Percentiles rank a stretch among this genome's conserved stretches.
Evolutionary conservation across 1,140 invertebrate species (phyloP).

Genomic region (Cyrtorhinus lividipennis): DNA sequence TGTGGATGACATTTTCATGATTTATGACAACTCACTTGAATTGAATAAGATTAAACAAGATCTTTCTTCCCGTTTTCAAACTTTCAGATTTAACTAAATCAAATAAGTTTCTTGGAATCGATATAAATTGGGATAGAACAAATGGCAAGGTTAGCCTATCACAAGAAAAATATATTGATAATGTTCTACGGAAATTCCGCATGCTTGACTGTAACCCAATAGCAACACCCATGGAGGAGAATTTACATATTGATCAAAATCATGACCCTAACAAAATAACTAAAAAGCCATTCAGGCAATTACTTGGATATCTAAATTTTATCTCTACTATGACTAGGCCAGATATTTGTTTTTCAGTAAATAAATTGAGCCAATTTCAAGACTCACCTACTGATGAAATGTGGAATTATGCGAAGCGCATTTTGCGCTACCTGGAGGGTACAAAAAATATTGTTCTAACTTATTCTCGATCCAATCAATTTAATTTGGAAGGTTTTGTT

Average conservation of each 20-base stretch:
- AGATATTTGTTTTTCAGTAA: conserved; percentile 30
- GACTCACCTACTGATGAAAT: conserved; percentile 21
- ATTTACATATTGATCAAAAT: neutral
- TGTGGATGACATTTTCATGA: conserved; percentile 30
- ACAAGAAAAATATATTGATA: conserved; percentile 27
- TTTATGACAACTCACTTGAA: conserved; percentile 24
- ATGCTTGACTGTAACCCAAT: conserved; percentile 23
- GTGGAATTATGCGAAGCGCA: conserved; percentile 25
- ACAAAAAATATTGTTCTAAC: conserved; percentile 22
- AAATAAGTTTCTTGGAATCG: conserved; percentile 4
- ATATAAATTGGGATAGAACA: conserved; percentile 13
- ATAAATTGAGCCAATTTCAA: conserved; percentile 27
- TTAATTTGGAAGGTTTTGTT: conserved; percentile 10
- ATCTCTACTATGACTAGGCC: conserved; percentile 28
- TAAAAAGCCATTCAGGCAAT: conserved; percentile 24
- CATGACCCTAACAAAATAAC: neutral
- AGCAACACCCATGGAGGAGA: conserved; percentile 13
- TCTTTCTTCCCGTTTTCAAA: conserved; percentile 23
- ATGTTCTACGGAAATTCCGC: conserved; percentile 26
- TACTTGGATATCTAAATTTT: conserved; percentile 29
- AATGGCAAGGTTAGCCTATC: conserved; percentile 26
- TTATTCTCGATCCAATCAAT: conserved; percentile 18
- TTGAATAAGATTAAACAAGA: neutral
- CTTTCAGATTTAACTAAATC: neutral
- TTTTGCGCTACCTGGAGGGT: conserved; percentile 25